Evolutionary conservation across 2,797 vertebrate species (phyloP).

Genomic region (Margarornis squamiger): DNA sequence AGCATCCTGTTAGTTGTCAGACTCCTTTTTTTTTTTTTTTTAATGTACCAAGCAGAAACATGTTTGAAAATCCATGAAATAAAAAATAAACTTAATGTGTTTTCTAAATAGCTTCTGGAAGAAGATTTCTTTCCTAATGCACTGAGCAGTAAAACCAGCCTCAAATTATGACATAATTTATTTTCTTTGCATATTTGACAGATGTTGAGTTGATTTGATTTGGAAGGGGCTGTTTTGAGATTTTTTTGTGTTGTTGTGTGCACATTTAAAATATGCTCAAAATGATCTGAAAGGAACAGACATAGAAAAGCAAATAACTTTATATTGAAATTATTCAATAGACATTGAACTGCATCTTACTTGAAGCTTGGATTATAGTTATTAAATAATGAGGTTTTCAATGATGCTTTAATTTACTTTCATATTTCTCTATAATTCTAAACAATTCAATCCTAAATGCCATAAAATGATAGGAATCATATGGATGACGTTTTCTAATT

Average conservation of each 20-base stretch:
- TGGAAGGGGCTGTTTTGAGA: not conserved
- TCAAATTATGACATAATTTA: not conserved
- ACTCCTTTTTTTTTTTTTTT: not conserved
- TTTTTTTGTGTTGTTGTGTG: not conserved
- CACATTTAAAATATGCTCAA: not conserved
- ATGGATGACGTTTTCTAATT: not conserved
- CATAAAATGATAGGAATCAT: not conserved
- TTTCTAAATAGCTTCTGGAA: conserved; percentile 37
- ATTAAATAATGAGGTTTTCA: conserved; percentile 31
- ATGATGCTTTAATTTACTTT: not conserved
- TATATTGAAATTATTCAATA: not conserved
- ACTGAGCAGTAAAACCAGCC: not conserved
- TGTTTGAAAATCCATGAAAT: conserved; percentile 6
- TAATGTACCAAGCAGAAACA: not conserved
- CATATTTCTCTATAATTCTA: not conserved
- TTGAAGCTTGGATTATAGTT: conserved; percentile 6
- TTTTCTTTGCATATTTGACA: conserved; percentile 12
- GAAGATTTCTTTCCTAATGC: not conserved
- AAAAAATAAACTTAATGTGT: not conserved
- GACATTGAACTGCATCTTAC: not conserved
- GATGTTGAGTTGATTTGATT: conserved; percentile 1
- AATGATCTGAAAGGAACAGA: not conserved
- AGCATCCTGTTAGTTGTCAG: not conserved
- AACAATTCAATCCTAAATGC: not conserved
- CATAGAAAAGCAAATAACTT: not conserved